Evolutionary conservation across 2,797 vertebrate genomes (phyloP), one percentile per base, ranked within the genome.

Genomic region (Bradypodion pumilum): DNA sequence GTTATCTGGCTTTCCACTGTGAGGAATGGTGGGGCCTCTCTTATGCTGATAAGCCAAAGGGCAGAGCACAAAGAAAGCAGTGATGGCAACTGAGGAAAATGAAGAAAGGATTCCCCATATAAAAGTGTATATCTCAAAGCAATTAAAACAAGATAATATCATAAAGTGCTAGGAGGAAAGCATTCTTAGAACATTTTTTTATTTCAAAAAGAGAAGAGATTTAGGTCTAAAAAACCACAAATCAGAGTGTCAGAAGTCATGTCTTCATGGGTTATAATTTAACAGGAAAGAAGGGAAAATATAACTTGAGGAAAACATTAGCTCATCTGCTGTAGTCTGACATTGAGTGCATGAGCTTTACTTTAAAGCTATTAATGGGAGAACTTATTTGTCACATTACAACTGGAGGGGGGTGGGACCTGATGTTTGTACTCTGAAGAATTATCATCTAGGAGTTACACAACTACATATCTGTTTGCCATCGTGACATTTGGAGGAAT

Each of bases 371-470:
- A 56, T 5, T 74, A 74, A 66, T 59, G 21, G 13, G 35, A 27
- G 25, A 13, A 12, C 60, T 68, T 9, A 66, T 23, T 27, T 75
- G n/a, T 80, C 13, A 60, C 44, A 65, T 27, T 66, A n/a, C 78
- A n/a, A n/a, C n/a, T n/a, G n/a, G n/a, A n/a, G n/a, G n/a, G n/a
- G n/a, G n/a, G n/a, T n/a, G n/a, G n/a, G n/a, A n/a, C n/a, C n/a
- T n/a, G n/a, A n/a, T n/a, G 46, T n/a, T 46, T 68, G 25, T 7
- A 73, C 79, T 79, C 37, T 44, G 42, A 65, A 23, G 25, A 1
- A 25, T 37, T 74, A 68, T 12, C 5, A 78, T 78, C n/a, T 60
- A 74, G 12, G n/a, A 78, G 37, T n/a, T 49, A 86, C n/a, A 74
- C 42, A 35, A 59, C 68, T 29, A 19, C 49, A 69, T 59, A 60